Base-by-base conservation (phyloP, 2,888 invertebrate species). In the Nomada hirtipes region DNA sequence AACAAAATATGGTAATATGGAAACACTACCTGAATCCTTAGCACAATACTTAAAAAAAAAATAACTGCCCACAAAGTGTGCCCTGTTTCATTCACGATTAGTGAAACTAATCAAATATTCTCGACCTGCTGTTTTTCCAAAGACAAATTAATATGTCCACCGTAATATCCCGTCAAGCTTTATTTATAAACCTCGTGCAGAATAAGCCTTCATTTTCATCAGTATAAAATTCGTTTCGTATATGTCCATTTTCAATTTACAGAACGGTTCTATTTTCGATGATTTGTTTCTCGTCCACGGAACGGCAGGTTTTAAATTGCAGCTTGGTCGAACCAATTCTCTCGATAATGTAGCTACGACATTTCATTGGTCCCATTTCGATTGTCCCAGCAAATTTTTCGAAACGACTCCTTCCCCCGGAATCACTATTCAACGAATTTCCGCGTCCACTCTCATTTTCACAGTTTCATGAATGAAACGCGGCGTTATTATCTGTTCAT, bases 401-500 rank as follows among this genome's bases (percentile, higher is more conserved):
- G 20, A 55, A 2, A 29, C 15, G 55, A 63, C 57, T 47, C 36
- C 23, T 23, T n/a, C 15, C 13, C 44, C 3, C 59, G 60, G 52
- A 64, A 61, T 69, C 23, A 2, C 52, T 36, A 42, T 76, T 82
- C 72, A 52, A 74, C 52, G 79, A 75, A 79, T 84, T 86, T 80
- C 63, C 75, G 59, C n/a, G 23, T 57, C 55, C 44, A 9, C 60
- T n/a, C 61, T 71, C 60, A 71, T 76, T 84, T 77, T 71, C 76
- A 36, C 59, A 44, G 69, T 60, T 79, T 59, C 47, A 63, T 29
- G 75, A 76, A 82, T 61, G 72, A 64, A 23, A 50, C 63, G 44
- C 18, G n/a, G 73, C 52, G 20, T 65, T 61, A 81, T 87, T 87
- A 86, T 81, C 82, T 82, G 83, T 88, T 88, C 82, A 86, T 86